Evolutionary conservation across 2,888 invertebrate species (phyloP).

Genomic region (Ormia ochracea): DNA sequence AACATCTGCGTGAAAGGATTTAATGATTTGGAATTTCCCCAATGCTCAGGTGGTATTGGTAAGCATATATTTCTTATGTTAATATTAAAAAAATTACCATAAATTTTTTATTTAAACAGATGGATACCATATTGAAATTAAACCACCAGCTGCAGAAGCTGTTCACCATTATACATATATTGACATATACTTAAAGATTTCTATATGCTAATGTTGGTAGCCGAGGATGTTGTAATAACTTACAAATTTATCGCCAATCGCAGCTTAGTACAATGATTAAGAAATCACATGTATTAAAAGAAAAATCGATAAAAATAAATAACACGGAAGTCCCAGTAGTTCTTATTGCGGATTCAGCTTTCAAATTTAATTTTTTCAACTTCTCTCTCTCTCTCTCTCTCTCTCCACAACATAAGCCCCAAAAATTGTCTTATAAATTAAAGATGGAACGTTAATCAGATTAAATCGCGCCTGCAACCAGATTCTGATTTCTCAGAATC

Average conservation of each 20-base stretch:
- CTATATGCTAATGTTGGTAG: constrained; percentile 27
- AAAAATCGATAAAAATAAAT: constrained; percentile 1
- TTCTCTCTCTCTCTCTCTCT: too few relatives aligned
- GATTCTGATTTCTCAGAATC: background rate
- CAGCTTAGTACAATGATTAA: background rate
- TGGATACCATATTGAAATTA: background rate
- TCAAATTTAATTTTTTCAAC: too few relatives aligned
- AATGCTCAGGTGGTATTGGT: constrained; percentile 4
- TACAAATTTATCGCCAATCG: constrained; percentile 12
- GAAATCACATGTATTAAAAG: constrained; percentile 3
- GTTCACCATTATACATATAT: constrained; percentile 28
- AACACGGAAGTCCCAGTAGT: constrained; percentile 20
- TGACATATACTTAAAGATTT: constrained; percentile 10
- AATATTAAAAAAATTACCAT: too few relatives aligned
- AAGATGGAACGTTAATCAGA: background rate
- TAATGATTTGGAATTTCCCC: constrained; percentile 24
- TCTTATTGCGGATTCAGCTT: constrained; percentile 17
- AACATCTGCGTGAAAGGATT: constrained; percentile 37
- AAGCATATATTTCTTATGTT: constrained; percentile 5
- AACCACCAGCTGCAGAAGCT: constrained; percentile 12
- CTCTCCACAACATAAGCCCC: too few relatives aligned
- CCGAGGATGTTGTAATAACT: constrained; percentile 18
- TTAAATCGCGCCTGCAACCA: background rate
- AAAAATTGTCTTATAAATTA: background rate
- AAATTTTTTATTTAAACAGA: too few relatives aligned